Base-by-base conservation (phyloP, 2,888 invertebrate genomes). In the Gerris lacustris region DNA sequence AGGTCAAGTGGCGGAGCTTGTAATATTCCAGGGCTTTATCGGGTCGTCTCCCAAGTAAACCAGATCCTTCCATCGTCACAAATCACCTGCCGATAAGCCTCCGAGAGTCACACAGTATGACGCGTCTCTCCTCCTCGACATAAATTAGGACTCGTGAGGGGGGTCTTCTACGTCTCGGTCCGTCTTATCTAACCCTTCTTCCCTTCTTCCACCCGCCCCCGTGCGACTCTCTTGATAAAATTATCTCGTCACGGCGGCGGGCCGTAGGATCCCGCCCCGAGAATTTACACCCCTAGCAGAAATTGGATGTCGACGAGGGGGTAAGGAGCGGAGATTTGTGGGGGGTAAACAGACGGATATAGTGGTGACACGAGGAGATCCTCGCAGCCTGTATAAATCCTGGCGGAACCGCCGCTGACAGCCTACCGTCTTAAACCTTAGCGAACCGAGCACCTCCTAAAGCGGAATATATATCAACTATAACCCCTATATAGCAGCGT, bases 1-100 rank as follows among this genome's bases (percentile, higher is more conserved):
- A 55, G 55, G 55, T 55, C 55, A 55, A 55, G 55, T 55, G 55
- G 55, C 55, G 15, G 55, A 55, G 55, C 55, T 55, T 55, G 55
- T 55, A 55, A 55, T 55, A 55, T 55, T 55, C 55, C 55, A 55
- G 55, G 55, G 55, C 55, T 55, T 55, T 55, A 55, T 55, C 55
- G 55, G 55, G 55, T 55, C 55, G 55, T 55, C 55, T 55, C 55
- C 55, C 55, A 15, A 55, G 55, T 55, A 55, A 55, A 55, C 55
- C 55, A 55, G 55, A 55, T 55, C 55, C 55, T 55, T 55, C 55
- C 55, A 55, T 55, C 55, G 55, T 55, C 55, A 55, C 55, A 55
- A 55, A 55, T 55, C 55, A 55, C 55, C 55, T 55, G 55, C 55
- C 55, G 55, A 55, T 55, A 55, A 55, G 55, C 55, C 55, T 55